Evolutionary conservation across 2,888 invertebrate genomes (phyloP).

Genomic region (Lepidonotus clava): DNA sequence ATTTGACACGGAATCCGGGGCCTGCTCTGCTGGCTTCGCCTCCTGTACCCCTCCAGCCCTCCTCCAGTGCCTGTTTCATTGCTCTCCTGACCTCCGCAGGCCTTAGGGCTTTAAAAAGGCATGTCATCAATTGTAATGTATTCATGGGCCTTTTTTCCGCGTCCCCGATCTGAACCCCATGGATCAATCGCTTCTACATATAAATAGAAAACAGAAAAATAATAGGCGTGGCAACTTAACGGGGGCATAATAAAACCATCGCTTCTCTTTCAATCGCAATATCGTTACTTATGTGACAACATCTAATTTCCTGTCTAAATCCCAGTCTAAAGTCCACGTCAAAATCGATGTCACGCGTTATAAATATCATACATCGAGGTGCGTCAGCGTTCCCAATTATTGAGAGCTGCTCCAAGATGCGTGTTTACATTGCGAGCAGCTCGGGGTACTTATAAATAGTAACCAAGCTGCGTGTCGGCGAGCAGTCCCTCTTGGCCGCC

Average conservation of each 20-base stretch:
- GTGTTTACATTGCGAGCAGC: not conserved
- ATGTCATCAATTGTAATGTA: conserved; percentile 26
- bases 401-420: too few species aligned
- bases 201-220: conserved; percentile 6
- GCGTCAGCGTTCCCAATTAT: too few species aligned
- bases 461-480: conserved; percentile 1
- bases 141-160: conserved; percentile 5
- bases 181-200: conserved; percentile 42
- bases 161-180: not conserved
- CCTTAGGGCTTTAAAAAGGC: not conserved
- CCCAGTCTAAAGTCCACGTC: too few species aligned
- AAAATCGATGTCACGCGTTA: too few species aligned
- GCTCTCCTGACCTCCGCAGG: not conserved
- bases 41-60: too few species aligned
- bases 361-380: too few species aligned
- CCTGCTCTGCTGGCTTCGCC: too few species aligned
- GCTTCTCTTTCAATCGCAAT: too few species aligned
- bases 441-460: conserved; percentile 6
- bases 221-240: not conserved
- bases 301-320: too few species aligned
- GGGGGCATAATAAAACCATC: conserved; percentile 24
- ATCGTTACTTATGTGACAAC: too few species aligned
- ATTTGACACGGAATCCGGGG: too few species aligned
- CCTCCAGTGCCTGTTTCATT: too few species aligned
- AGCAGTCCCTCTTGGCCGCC: not conserved